Conservation (phyloP, 2,113 vertebrate species). For the Dasypus novemcinctus region DNA sequence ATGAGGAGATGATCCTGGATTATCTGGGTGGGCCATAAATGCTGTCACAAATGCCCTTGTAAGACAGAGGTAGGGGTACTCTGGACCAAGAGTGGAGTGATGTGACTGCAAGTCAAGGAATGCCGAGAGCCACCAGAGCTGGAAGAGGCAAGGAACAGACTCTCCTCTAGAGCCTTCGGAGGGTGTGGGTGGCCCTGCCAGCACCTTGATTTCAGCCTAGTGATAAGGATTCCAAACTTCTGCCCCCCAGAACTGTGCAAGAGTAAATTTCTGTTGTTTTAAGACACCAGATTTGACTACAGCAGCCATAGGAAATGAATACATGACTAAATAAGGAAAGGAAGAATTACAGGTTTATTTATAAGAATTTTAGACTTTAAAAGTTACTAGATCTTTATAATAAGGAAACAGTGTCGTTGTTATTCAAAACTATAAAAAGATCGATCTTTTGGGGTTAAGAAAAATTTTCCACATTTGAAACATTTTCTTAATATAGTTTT, state of each 20-base stretch:
- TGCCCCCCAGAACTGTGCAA: neutral
- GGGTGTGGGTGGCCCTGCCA: neutral
- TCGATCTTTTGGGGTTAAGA: conserved; percentile 26
- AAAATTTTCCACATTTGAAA: conserved; percentile 23
- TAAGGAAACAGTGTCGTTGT: neutral
- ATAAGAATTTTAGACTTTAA: neutral
- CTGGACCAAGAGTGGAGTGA: neutral
- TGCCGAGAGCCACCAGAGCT: neutral
- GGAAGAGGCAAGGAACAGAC: neutral
- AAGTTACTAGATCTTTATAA: conserved; percentile 22
- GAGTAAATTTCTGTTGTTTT: neutral
- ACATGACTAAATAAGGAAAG: neutral
- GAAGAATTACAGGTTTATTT: neutral
- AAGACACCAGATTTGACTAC: neutral
- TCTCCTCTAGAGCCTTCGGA: neutral
- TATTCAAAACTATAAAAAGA: neutral
- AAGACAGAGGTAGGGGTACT: neutral
- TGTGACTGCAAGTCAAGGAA: neutral
- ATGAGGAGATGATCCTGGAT: neutral
- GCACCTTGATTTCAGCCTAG: neutral
- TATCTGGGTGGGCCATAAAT: neutral
- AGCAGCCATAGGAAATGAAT: neutral
- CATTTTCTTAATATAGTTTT: conserved; percentile 18
- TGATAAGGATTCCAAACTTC: neutral
- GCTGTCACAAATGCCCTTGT: neutral